Conservation (phyloP, 2,797 vertebrate genomes). For the Chelon labrosus region DNA sequence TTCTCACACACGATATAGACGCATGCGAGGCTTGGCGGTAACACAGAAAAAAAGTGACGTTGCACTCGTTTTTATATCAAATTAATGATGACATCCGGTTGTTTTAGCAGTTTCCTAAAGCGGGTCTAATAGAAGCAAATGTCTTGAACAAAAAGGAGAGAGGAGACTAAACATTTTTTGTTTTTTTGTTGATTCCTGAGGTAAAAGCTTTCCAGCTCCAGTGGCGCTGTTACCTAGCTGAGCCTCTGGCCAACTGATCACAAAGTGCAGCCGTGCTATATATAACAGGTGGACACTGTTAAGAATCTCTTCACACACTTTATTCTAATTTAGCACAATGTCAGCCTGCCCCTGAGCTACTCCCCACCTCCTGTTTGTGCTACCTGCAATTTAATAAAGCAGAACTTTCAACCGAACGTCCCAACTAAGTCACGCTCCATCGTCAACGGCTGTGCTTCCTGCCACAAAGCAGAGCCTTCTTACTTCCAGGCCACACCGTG, state of each 20-base stretch:
- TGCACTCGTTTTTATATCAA: too few species aligned
- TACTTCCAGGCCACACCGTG: slow-evolving; percentile 6
- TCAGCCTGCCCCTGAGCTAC: background rate
- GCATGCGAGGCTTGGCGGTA: slow-evolving; percentile 20
- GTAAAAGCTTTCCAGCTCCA: too few species aligned
- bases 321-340: background rate
- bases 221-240: background rate
- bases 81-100: too few species aligned
- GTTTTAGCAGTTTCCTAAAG: too few species aligned
- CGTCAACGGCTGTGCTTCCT: too few species aligned
- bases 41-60: background rate
- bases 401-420: slow-evolving; percentile 18
- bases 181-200: too few species aligned
- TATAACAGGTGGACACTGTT: background rate
- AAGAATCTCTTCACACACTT: background rate
- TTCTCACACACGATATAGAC: slow-evolving; percentile 57
- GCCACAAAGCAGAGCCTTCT: background rate
- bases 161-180: too few species aligned
- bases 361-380: slow-evolving; percentile 5
- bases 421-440: slow-evolving; percentile 4
- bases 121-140: too few species aligned
- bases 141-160: too few species aligned
- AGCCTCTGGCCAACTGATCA: slow-evolving; percentile 26
- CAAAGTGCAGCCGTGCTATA: background rate
- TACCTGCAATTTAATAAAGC: background rate